phyloP scores from a whole-genome alignment of 2,888 invertebrate species.

The Phaonia tiefii region DNA sequence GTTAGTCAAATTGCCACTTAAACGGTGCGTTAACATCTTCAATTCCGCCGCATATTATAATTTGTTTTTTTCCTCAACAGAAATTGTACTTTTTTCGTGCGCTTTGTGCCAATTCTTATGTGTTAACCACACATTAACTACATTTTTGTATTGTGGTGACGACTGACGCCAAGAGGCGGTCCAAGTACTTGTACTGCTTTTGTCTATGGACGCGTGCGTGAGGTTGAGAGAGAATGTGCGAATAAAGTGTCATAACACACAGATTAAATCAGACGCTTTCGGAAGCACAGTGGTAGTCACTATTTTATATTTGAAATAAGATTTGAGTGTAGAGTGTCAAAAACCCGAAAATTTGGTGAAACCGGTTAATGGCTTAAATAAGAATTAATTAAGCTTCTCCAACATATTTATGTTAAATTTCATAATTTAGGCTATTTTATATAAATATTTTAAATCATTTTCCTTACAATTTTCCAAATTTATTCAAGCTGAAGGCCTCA shows the following conservation, averaged over 20 bases:
- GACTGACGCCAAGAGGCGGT: neutral
- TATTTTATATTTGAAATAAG: neutral
- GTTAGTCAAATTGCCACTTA: constrained; percentile 1
- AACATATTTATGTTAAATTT: no score
- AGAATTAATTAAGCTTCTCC: no score
- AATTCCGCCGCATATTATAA: no score
- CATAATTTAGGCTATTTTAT: no score
- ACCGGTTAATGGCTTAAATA: no score
- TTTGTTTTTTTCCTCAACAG: constrained; percentile 12
- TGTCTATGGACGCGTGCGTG: no score
- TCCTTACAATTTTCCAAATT: no score
- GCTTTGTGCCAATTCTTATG: neutral
- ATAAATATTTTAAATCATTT: no score
- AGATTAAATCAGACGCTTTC: constrained; percentile 46
- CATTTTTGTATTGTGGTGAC: neutral
- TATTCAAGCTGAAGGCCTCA: no score
- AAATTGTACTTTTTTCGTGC: neutral
- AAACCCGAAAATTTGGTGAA: no score
- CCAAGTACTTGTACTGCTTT: neutral
- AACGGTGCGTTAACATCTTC: neutral
- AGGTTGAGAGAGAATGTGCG: neutral
- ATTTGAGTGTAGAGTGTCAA: constrained; percentile 1
- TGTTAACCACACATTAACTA: neutral
- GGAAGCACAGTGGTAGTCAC: neutral
- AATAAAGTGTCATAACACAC: constrained; percentile 42